A percentile compares a stretch with the other conserved stretches of the same genome.
These are phyloP conservation scores for Lagocephalus sceleratus DNA, from an alignment of 2,797 vertebrate genomes.

Conservation along the genomic window DNA sequence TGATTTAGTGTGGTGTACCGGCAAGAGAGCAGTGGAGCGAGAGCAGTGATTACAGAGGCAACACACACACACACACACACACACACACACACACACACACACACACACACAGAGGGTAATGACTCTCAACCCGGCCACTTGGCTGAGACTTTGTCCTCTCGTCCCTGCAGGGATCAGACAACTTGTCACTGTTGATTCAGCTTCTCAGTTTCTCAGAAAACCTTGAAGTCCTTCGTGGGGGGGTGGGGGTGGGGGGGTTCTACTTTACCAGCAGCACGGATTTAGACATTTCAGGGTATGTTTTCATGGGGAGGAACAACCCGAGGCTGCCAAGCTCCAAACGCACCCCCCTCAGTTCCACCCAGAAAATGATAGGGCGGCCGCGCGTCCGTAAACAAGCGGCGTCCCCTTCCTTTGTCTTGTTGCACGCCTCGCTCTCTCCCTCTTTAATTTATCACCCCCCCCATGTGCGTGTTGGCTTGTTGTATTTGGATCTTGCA, in stretches of 20 bases:
- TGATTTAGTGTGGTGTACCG: conserved; percentile 65
- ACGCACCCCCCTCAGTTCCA: conserved; percentile 47
- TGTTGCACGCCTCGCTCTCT: conserved; percentile 19
- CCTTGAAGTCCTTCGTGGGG: not conserved
- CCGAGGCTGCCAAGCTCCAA: conserved; percentile 55
- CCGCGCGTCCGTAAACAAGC: conserved; percentile 59
- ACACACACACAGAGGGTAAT: not conserved
- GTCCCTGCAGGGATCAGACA: not conserved
- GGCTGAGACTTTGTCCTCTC: not conserved
- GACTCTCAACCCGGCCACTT: conserved; percentile 28
- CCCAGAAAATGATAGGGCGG: conserved; percentile 70
- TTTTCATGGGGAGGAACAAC: conserved; percentile 38
- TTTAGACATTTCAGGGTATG: conserved; percentile 38
- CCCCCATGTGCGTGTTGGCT: conserved; percentile 19
- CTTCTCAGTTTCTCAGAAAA: conserved; percentile 6
- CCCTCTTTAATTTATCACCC: conserved; percentile 40
- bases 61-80: conserved; percentile 14
- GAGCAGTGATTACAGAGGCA: conserved; percentile 51
- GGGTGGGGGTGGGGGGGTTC: conserved; percentile 20
- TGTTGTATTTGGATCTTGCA: conserved; percentile 31
- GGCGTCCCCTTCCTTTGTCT: conserved; percentile 52
- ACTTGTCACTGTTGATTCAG: not conserved
- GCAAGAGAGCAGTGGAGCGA: conserved; percentile 59
- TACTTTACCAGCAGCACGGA: conserved; percentile 20
- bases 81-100: conserved; percentile 11